phyloP scores from a whole-genome alignment of 2,113 vertebrate genomes.

The Taxidea taxus region DNA sequence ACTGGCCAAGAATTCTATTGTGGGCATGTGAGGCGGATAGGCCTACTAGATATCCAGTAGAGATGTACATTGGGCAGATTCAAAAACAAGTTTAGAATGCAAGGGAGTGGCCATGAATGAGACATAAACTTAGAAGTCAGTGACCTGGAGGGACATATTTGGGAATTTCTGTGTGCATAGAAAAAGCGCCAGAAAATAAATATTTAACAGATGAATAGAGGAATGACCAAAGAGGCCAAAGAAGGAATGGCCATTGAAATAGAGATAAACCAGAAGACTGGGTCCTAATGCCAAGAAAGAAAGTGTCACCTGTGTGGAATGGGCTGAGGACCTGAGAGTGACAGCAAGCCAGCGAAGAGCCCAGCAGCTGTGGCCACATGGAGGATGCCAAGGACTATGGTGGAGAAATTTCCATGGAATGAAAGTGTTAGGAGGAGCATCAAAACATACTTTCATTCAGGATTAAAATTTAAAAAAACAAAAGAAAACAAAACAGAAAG shows the following conservation, averaged over 20 bases:
- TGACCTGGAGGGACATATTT: no score
- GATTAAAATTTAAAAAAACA: background rate
- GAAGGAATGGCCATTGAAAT: background rate
- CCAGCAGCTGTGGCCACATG: rapidly evolving
- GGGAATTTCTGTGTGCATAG: background rate
- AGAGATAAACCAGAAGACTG: background rate
- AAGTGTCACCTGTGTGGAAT: background rate
- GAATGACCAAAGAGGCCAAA: background rate
- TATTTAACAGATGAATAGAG: background rate
- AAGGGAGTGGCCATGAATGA: background rate
- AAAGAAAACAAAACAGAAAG: background rate
- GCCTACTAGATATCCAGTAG: background rate
- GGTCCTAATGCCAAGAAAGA: background rate
- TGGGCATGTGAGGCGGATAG: background rate
- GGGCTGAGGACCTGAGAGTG: background rate
- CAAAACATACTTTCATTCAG: background rate
- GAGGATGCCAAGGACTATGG: rapidly evolving
- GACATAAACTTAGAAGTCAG: background rate
- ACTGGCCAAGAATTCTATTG: background rate
- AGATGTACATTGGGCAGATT: background rate
- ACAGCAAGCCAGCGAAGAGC: background rate
- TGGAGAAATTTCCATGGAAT: background rate
- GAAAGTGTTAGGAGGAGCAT: background rate
- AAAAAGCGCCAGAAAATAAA: background rate
- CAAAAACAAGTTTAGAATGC: background rate